Conservation (phyloP, 2,888 invertebrate species). For the Acleris cristana region DNA sequence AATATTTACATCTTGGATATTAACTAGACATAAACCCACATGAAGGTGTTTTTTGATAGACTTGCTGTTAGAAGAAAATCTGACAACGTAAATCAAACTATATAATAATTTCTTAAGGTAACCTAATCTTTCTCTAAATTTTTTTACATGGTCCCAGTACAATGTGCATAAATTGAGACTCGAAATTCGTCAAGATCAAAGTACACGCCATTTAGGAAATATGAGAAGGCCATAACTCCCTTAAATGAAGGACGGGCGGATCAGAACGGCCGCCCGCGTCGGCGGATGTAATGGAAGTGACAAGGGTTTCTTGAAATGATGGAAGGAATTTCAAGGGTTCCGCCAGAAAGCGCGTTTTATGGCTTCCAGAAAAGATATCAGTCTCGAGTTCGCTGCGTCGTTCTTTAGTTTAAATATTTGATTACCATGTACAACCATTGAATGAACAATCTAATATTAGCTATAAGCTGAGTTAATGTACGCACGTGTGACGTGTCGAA, state of each 20-base stretch:
- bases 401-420: slow-evolving; percentile 47
- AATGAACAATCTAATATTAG: neutral
- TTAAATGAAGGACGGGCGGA: slow-evolving; percentile 75
- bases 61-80: no score
- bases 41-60: no score
- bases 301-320: slow-evolving; percentile 79
- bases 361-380: slow-evolving; percentile 66
- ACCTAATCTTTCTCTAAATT: slow-evolving; percentile 13
- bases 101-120: no score
- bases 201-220: slow-evolving; percentile 71
- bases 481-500: neutral
- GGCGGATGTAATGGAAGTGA: slow-evolving; percentile 77
- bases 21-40: no score
- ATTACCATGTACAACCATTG: neutral
- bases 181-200: slow-evolving; percentile 60
- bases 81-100: no score
- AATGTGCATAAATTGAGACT: slow-evolving; percentile 46
- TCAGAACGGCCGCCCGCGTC: slow-evolving; percentile 64
- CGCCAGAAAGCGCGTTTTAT: slow-evolving; percentile 70
- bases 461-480: no score
- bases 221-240: slow-evolving; percentile 73
- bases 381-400: slow-evolving; percentile 56
- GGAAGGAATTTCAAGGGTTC: slow-evolving; percentile 72
- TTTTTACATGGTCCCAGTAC: slow-evolving; percentile 23
- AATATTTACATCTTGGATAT: no score